phyloP scores from a whole-genome alignment of 2,113 vertebrate genomes.

The Globicephala melas region DNA sequence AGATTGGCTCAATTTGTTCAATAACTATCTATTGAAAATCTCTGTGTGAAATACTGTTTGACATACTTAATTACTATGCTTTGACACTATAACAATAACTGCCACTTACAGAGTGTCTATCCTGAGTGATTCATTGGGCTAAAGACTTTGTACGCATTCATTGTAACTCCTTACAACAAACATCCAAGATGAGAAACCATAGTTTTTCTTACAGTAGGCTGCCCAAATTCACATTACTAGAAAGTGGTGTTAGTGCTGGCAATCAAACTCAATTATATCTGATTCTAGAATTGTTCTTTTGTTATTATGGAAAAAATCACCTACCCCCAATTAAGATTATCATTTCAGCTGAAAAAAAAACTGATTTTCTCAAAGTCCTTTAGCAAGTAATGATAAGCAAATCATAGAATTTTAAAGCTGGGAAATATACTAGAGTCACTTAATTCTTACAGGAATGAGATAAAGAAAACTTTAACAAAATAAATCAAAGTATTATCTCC shows the following conservation, averaged over 20 bases:
- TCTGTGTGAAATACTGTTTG: background rate
- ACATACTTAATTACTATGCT: background rate
- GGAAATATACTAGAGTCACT: background rate
- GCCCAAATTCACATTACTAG: background rate
- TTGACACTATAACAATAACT: background rate
- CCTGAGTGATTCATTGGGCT: background rate
- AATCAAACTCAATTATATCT: background rate
- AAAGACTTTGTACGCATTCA: background rate
- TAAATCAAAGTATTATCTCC: background rate
- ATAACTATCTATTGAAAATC: background rate
- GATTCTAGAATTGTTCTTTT: background rate
- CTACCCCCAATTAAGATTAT: background rate
- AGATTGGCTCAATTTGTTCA: background rate
- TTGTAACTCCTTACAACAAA: background rate
- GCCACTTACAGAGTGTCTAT: background rate
- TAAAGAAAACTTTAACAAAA: background rate
- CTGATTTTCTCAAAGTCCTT: background rate
- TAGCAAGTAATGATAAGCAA: background rate
- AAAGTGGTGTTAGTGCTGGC: background rate
- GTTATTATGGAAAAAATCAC: background rate
- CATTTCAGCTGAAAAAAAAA: background rate
- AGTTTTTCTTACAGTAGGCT: background rate
- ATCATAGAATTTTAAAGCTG: background rate
- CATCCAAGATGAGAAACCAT: background rate
- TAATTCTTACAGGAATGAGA: background rate